These are phyloP conservation scores for Phytoseiulus persimilis DNA, from an alignment of 2,888 invertebrate species.

Conservation along the genomic window DNA sequence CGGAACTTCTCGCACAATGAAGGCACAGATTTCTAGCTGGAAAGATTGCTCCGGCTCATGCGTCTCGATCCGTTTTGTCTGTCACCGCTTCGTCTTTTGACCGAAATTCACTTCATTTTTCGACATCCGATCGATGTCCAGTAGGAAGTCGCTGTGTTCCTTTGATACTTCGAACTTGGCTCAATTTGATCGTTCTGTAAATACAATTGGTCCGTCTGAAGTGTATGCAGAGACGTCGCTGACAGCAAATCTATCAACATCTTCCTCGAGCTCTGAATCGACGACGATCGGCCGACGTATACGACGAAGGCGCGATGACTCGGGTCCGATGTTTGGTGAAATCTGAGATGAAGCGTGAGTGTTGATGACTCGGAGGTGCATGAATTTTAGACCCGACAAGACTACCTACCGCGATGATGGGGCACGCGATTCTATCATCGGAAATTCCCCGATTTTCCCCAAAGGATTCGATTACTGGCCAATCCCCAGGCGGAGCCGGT, in stretches of 20 bases:
- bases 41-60: neutral
- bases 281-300: neutral
- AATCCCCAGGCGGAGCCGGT: neutral
- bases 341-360: neutral
- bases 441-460: neutral
- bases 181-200: neutral
- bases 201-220: neutral
- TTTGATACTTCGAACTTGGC: neutral
- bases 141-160: neutral
- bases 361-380: neutral
- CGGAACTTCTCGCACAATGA: neutral
- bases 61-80: neutral
- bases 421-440: neutral
- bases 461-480: neutral
- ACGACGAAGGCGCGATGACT: neutral
- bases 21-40: neutral
- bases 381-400: neutral
- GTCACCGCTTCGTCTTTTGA: neutral
- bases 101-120: neutral
- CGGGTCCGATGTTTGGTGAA: neutral
- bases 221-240: neutral
- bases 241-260: neutral
- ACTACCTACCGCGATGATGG: neutral
- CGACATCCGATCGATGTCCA: neutral
- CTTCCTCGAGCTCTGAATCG: neutral